Evolutionary conservation across 2,797 vertebrate genomes (phyloP).

Genomic region (Halcyon leucocephala): DNA sequence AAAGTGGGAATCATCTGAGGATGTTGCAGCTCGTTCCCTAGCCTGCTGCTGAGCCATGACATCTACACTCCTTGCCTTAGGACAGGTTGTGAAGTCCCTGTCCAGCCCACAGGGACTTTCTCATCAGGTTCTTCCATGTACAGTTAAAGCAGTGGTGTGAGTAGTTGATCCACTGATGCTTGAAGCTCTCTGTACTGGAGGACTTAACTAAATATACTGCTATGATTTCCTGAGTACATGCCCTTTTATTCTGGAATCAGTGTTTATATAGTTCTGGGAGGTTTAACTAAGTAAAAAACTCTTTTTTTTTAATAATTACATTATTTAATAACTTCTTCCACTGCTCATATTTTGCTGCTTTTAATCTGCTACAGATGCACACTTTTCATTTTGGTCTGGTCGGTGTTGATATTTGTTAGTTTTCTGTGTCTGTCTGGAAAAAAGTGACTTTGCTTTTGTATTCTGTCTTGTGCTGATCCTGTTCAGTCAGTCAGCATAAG

Average conservation of each 20-base stretch:
- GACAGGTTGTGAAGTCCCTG: neutral
- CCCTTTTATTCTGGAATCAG: neutral
- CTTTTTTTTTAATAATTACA: neutral
- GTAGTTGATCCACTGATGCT: neutral
- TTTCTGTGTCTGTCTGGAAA: neutral
- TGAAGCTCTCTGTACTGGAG: constrained; percentile 12
- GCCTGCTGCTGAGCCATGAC: constrained; percentile 22
- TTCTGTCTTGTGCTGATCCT: neutral
- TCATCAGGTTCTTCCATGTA: neutral
- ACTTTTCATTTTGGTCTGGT: neutral
- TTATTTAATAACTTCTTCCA: constrained; percentile 10
- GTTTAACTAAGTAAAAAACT: neutral
- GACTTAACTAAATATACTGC: neutral
- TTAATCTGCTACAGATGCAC: neutral
- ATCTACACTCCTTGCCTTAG: constrained; percentile 40
- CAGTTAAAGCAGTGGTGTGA: neutral
- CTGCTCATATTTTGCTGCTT: neutral
- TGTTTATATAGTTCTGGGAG: neutral
- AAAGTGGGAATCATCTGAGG: neutral
- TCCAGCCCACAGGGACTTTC: neutral
- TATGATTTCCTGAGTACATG: neutral
- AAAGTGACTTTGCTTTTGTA: neutral
- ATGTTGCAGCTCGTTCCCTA: neutral
- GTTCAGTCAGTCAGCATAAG: neutral
- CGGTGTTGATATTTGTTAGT: neutral